phyloP scores from a whole-genome alignment of 2,888 invertebrate genomes.

The Cataglyphis albicans region DNA sequence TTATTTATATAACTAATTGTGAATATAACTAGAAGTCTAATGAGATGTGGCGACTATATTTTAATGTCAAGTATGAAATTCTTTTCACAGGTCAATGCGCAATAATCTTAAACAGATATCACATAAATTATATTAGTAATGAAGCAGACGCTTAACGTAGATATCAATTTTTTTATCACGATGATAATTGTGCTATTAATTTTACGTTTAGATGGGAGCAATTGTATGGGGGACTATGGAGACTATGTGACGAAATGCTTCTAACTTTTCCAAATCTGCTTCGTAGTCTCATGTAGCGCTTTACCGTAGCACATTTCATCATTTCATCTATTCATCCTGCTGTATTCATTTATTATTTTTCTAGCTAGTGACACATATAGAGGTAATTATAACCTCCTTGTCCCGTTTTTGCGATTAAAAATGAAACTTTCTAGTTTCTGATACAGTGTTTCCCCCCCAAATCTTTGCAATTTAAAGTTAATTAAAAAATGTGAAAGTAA shows the following conservation, averaged over 20 bases:
- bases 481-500: background rate
- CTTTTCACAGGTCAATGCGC: slow-evolving; percentile 33
- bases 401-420: slow-evolving; percentile 40
- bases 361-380: slow-evolving; percentile 80
- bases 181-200: slow-evolving; percentile 64
- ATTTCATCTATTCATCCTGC: slow-evolving; percentile 82
- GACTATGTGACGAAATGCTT: slow-evolving; percentile 83
- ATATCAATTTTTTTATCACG: slow-evolving; percentile 26
- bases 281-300: slow-evolving; percentile 85
- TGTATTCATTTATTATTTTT: slow-evolving; percentile 82
- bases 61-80: background rate
- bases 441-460: slow-evolving; percentile 21
- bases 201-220: slow-evolving; percentile 85
- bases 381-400: slow-evolving; percentile 83
- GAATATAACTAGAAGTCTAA: background rate
- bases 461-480: slow-evolving; percentile 10
- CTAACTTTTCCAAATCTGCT: slow-evolving; percentile 83
- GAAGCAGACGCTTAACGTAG: slow-evolving; percentile 6
- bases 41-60: background rate
- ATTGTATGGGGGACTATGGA: slow-evolving; percentile 85
- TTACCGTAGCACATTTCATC: slow-evolving; percentile 80
- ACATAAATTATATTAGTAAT: slow-evolving; percentile 29
- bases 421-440: slow-evolving; percentile 1
- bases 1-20: background rate
- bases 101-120: slow-evolving; percentile 27